Base-by-base conservation (phyloP, 92 coral and sea anemone genomes). In the Porites rus region DNA sequence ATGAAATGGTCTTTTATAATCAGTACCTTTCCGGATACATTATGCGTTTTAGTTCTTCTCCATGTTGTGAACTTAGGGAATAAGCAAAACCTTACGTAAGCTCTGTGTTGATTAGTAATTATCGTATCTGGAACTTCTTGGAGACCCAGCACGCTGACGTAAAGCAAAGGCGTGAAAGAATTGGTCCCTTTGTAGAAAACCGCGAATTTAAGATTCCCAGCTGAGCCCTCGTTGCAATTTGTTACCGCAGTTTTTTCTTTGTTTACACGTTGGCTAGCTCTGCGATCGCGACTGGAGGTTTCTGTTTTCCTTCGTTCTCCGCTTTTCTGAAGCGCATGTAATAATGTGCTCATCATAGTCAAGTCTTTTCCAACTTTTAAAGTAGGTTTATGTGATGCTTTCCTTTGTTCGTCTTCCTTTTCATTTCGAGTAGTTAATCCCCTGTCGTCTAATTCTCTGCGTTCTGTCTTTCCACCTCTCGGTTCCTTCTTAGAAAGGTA, bases 1-100 rank as follows among this genome's bases (percentile, higher is more conserved):
- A 90, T 75, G 58, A 94, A 90, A 76, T 92, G 76, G 43, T 94
- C 96, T 56, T 90, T 92, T 19, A 94, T 92, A 4, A 81, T 87
- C 20, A 80, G 65, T 43, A 65, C 51, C 24, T 65, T 81, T 6
- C 66, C 75, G 14, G 86, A 76, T 0, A 52, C 71, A 21, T 85
- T 72, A 38, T 90, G 77, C 28, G 76, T 25, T 68, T 90, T 94
- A 8, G 98, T 87, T 38, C 78, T 76, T 60, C 83, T 82, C 93
- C 91, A 90, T 71, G 78, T 65, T 52, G 95, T 74, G 22, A 74
- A 89, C 74, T 91, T 81, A 1, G 95, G 92, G 11, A 28, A 70
- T 7, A 94, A 68, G 43, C 89, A 74, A 65, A 92, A 81, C 72
- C 90, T 87, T 9, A 94, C 74, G 62, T 87, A 88, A n/a, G 80